Evolutionary conservation across 1,140 invertebrate genomes (phyloP).

Genomic region (Drosophila funebris): DNA sequence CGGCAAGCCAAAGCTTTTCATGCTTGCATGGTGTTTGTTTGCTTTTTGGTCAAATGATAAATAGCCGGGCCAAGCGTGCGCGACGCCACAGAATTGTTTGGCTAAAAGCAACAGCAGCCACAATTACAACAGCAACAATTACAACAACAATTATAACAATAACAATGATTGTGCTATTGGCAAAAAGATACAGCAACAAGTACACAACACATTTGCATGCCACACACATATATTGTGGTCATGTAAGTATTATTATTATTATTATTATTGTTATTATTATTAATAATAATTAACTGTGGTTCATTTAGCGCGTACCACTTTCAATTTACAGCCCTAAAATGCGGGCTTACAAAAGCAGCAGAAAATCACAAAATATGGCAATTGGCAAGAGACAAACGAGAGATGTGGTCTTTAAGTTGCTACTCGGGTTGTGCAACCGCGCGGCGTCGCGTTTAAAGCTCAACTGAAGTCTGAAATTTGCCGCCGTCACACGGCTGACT

Average conservation of each 20-base stretch:
- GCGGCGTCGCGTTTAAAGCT: constrained; percentile 52
- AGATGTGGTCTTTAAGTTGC: not conserved
- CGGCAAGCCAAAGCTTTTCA: not conserved
- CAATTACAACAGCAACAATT: not conserved
- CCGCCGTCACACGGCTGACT: constrained; percentile 35
- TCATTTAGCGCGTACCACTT: constrained; percentile 42
- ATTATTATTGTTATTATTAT: constrained; percentile 17
- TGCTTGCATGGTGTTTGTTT: not conserved
- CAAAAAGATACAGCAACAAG: not conserved
- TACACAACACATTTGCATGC: constrained; percentile 28
- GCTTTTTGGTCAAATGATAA: constrained; percentile 35
- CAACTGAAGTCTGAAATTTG: constrained; percentile 56
- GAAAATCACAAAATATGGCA: not conserved
- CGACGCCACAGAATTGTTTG: constrained; percentile 3
- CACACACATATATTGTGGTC: not conserved
- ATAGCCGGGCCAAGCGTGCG: constrained; percentile 35
- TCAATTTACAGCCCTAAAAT: constrained; percentile 23
- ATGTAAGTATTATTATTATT: constrained; percentile 21
- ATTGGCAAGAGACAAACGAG: not conserved
- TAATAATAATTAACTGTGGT: constrained; percentile 2
- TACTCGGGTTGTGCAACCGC: constrained; percentile 47
- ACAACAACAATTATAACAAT: not conserved
- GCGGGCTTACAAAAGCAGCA: constrained; percentile 3
- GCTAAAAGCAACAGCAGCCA: not conserved
- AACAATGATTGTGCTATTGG: not conserved